Base-by-base conservation (phyloP, 2,113 vertebrate genomes). In the Dipodomys ordii region DNA sequence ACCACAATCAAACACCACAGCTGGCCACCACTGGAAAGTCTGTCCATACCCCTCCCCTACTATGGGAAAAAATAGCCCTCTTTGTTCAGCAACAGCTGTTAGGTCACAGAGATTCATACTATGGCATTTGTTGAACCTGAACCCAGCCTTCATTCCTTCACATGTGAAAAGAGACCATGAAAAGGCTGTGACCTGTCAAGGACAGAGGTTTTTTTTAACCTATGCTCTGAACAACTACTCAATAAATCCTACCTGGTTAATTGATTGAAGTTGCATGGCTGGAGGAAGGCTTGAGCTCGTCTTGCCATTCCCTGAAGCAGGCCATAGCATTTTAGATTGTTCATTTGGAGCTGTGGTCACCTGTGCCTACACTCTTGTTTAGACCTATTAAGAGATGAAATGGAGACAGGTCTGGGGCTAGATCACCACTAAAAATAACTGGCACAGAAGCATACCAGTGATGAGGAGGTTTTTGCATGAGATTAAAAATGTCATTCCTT, bases 31-130 rank as follows among this genome's bases (percentile, higher is more conserved):
- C 25, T 20, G 30, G 16, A 6, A 30, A 1, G 60, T 18, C 2
- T n/a, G 39, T 69, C 35, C 0, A 0, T 6, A 19, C 7, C 10
- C 25, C 2, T 82, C 20, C 30, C 44, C 23, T 13, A 57, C 53
- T 57, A 13, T 57, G 53, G 53, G 53, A 16, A 73, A 0, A 18
- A 35, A 22, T 1, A 18, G 8, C 0, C 6, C 0, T 7, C 4
- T 15, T 74, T 71, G 6, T 28, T 53, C 71, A 92, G 53, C 83
- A 65, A n/a, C 4, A 27, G 8, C n/a, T 7, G 0, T 18, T 32
- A 46, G 39, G 39, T 18, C 11, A 57, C 4, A 65, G 30, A 44
- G 15, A 74, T 22, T 87, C 67, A 76, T 32, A 13, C 3, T 20
- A 16, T 1, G 1, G 20, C n/a, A 8, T 8, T 35, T 7, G 1